Conservation (phyloP, 2,113 vertebrate genomes). For the Urocitellus parryii region DNA sequence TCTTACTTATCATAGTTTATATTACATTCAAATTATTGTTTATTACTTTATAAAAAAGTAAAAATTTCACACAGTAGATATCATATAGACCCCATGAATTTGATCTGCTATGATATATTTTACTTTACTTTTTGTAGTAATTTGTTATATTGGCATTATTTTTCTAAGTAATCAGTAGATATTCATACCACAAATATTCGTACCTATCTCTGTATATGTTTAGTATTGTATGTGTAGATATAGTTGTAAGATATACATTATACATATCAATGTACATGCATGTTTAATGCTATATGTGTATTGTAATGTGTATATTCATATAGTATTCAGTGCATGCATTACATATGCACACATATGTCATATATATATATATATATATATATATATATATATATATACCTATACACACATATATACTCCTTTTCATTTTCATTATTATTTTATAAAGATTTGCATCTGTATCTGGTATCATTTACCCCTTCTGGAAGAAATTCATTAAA, state of each 20-base stretch:
- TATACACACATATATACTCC: background rate
- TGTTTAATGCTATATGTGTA: background rate
- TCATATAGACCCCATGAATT: background rate
- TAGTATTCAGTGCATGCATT: background rate
- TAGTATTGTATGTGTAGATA: background rate
- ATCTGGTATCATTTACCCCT: background rate
- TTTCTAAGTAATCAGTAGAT: background rate
- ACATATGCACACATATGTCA: background rate
- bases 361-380: too few relatives aligned
- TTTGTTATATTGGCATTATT: background rate
- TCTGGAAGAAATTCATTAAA: background rate
- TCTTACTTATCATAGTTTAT: background rate
- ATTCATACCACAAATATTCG: background rate
- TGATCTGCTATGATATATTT: background rate
- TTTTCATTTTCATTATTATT: background rate
- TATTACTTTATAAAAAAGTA: background rate
- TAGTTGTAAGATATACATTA: background rate
- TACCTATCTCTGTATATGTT: background rate
- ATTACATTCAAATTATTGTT: background rate
- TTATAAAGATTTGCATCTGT: background rate
- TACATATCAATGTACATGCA: background rate
- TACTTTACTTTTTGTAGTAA: background rate
- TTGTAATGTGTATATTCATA: background rate
- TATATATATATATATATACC: too few relatives aligned
- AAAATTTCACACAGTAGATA: background rate